Conservation (phyloP, 2,888 invertebrate genomes). For the Sepioteuthis lessoniana region DNA sequence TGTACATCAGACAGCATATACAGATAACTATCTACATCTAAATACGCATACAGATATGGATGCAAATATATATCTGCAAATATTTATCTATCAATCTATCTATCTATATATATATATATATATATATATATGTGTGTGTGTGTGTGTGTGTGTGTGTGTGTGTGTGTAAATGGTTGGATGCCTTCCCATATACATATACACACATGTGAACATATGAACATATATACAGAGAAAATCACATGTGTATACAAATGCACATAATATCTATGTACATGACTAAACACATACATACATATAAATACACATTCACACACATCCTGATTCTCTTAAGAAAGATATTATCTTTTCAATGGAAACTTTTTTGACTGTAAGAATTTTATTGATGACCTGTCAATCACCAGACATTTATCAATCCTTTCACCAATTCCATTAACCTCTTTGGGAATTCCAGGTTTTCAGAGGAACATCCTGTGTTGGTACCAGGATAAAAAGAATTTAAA, state of each 20-base stretch:
- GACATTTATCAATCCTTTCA: constrained; percentile 10
- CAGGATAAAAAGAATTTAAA: not conserved
- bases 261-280: no score
- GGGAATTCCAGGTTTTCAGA: not conserved
- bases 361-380: constrained; percentile 20
- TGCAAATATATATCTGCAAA: not conserved
- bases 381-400: not conserved
- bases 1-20: no score
- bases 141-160: not conserved
- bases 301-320: not conserved
- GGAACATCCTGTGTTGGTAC: not conserved
- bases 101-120: not conserved
- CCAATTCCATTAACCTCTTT: not conserved
- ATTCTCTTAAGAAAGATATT: not conserved
- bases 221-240: no score
- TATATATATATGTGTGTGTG: not conserved
- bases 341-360: not conserved
- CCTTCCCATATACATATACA: not conserved
- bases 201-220: not conserved
- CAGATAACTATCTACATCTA: no score
- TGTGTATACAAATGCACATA: no score
- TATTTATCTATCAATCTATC: not conserved
- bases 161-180: not conserved
- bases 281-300: not conserved
- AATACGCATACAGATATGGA: no score